These are phyloP conservation scores for Euzophera pinguis DNA, from an alignment of 2,888 invertebrate species.

Conservation along the genomic window DNA sequence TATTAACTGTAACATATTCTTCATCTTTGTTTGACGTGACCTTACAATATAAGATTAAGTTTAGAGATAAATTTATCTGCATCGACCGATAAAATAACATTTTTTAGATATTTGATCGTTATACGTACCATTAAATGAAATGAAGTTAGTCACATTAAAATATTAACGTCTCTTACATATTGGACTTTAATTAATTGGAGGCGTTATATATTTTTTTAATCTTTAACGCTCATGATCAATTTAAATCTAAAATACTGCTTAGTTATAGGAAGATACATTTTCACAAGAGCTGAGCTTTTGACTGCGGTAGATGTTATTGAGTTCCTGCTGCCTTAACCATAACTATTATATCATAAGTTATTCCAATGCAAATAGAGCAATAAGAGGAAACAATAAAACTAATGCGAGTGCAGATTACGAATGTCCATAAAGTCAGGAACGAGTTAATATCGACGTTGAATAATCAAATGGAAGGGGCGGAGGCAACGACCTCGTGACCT, in stretches of 20 bases:
- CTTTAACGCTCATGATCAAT: too few relatives aligned
- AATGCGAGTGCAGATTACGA: neutral
- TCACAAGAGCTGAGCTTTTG: too few relatives aligned
- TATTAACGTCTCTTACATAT: too few relatives aligned
- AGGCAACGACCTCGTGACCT: conserved; percentile 21
- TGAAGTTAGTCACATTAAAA: too few relatives aligned
- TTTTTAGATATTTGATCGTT: too few relatives aligned
- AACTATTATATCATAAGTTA: neutral
- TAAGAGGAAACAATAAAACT: conserved; percentile 1
- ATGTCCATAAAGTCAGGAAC: neutral
- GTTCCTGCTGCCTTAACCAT: neutral
- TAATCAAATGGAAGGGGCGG: neutral
- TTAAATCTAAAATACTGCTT: too few relatives aligned
- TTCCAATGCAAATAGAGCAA: neutral
- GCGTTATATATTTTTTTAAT: too few relatives aligned
- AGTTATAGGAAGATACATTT: too few relatives aligned
- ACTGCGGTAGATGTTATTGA: too few relatives aligned
- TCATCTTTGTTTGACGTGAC: neutral
- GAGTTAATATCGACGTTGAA: conserved; percentile 1
- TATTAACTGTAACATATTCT: neutral
- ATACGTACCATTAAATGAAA: too few relatives aligned
- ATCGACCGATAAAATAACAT: too few relatives aligned
- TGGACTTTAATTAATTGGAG: too few relatives aligned
- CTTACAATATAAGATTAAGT: neutral
- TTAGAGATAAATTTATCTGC: neutral